A percentile compares a stretch with the other conserved stretches of the same genome.
phyloP scores from a whole-genome alignment of 2,888 invertebrate genomes.

The Heliconius ismenius region DNA sequence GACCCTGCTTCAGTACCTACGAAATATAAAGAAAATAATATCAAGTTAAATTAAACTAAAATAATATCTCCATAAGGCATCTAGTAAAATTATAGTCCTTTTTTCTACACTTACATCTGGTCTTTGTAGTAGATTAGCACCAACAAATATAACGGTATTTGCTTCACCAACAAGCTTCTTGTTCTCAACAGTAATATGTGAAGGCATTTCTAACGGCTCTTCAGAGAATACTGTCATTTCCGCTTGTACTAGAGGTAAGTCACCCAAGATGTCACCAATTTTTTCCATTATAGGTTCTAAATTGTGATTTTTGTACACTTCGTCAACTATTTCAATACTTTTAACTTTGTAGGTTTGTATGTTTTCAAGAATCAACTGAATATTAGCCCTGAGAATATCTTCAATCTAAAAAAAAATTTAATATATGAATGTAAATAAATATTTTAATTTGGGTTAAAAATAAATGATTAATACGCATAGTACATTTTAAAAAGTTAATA shows the following conservation, averaged over 20 bases:
- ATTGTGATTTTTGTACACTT: conserved; percentile 74
- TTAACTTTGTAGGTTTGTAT: conserved; percentile 83
- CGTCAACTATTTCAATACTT: conserved; percentile 78
- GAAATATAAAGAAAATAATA: conserved; percentile 19
- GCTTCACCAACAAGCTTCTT: conserved; percentile 82
- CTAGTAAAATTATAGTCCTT: not conserved
- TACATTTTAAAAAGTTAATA: not conserved
- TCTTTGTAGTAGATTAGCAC: conserved; percentile 77
- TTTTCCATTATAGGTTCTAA: conserved; percentile 77
- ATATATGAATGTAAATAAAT: not conserved
- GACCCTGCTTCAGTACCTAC: conserved; percentile 72
- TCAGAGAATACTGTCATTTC: conserved; percentile 83
- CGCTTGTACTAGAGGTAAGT: conserved; percentile 86
- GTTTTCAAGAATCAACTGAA: conserved; percentile 89
- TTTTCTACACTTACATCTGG: conserved; percentile 62
- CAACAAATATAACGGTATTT: conserved; percentile 77
- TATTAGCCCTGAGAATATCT: conserved; percentile 82
- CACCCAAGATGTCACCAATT: conserved; percentile 83
- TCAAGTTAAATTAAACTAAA: not conserved
- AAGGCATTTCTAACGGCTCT: conserved; percentile 72
- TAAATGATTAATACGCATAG: not conserved
- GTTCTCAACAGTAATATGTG: conserved; percentile 82
- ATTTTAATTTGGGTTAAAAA: not conserved
- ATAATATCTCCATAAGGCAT: too few species aligned
- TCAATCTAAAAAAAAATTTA: conserved; percentile 56